Evolutionary conservation across 1,140 invertebrate species (phyloP), one percentile per base, ranked within the genome.

Genomic region (Drosophila quadrilineata): DNA sequence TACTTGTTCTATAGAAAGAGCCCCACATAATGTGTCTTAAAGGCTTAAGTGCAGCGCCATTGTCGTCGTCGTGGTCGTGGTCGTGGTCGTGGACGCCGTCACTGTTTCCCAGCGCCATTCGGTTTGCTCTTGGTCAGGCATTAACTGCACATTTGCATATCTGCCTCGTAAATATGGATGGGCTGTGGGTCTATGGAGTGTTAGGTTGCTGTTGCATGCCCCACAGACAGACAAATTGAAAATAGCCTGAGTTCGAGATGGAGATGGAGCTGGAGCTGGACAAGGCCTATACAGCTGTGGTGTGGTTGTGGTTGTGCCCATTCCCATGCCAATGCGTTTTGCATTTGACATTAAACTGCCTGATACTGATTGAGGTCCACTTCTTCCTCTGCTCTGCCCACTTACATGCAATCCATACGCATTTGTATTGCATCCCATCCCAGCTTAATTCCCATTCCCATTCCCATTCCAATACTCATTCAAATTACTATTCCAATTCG

Each of bases 161-260:
- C 77, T 36, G 59, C 77, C n/a, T 84, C 76, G 76, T 84, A 84
- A 84, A 84, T 84, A 84, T 84, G 77, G 77, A 84, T 85, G 77
- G 73, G 70, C 74, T 48, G 59, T 62, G 59, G 35, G 60, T 57
- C 75, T 84, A 77, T 85, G 74, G 85, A 77, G 3, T 41, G 8
- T 22, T 17, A 3, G n/a, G 16, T 10, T 33, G 1, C 10, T 31
- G 12, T 31, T 22, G 6, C 59, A 53, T 40, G 31, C 35, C 35
- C 16, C 35, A 12, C 3, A 16, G n/a, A 46, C 53, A 71, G 68
- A 75, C 75, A 80, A 80, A 80, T 80, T 80, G 75, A 80, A n/a
- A 80, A 74, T 80, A 75, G 66, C 67, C 68, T 59, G 54, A 70
- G 57, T 6, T 35, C 10, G 10, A 35, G 12, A n/a, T 71, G 65